phyloP scores from a whole-genome alignment of 2,113 vertebrate genomes.

The Silurus asotus region DNA sequence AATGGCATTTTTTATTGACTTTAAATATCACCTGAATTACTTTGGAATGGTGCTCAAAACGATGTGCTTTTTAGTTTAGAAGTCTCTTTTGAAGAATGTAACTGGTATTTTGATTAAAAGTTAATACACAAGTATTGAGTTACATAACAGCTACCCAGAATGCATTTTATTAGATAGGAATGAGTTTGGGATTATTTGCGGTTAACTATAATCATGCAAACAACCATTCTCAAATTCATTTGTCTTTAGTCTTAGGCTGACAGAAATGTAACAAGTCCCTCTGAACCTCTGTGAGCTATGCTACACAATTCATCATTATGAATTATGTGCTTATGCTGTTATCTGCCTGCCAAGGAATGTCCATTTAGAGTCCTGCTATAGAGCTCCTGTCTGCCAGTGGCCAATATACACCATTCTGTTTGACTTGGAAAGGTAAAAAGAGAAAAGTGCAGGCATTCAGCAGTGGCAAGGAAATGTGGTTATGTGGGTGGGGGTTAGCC shows the following conservation, averaged over 20 bases:
- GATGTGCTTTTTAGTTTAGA: neutral
- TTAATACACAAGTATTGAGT: neutral
- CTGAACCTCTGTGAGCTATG: constrained; percentile 22
- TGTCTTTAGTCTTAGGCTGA: neutral
- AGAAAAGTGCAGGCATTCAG: constrained; percentile 65
- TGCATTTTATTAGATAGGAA: neutral
- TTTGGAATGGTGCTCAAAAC: neutral
- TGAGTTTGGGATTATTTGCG: constrained; percentile 5
- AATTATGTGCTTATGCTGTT: constrained; percentile 63
- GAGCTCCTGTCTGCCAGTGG: constrained; percentile 53
- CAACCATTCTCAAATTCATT: neutral
- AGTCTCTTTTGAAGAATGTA: neutral
- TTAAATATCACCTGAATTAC: neutral
- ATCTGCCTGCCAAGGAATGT: constrained; percentile 72
- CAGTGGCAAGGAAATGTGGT: constrained; percentile 55
- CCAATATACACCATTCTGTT: constrained; percentile 60
- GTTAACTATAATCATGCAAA: constrained; percentile 5
- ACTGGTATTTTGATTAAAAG: constrained; percentile 20
- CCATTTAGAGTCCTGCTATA: constrained; percentile 70
- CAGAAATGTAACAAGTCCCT: neutral
- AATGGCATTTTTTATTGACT: neutral
- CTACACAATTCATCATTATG: constrained; percentile 45
- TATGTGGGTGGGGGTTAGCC: constrained; percentile 49
- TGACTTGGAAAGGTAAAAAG: constrained; percentile 71
- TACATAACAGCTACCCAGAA: neutral